Evolutionary conservation across 2,113 vertebrate species (phyloP), one percentile per base, ranked within the genome.

Genomic region (Isichthys henryi): DNA sequence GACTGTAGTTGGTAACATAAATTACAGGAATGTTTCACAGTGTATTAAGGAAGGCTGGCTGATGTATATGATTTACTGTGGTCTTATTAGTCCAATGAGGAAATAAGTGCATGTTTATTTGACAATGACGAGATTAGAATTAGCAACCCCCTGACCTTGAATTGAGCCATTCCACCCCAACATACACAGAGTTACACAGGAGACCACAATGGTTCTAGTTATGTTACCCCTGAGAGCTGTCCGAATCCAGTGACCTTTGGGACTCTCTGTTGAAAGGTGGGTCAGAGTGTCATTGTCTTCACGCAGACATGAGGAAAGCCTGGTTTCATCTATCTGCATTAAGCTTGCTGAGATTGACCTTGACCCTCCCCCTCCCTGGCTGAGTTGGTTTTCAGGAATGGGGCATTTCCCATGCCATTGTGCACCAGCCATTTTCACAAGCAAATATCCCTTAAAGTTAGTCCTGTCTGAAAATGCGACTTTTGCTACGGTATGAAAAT

Each of bases 341-440:
- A 93, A 95, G 93, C 92, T 93, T 90, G 92, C 89, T 91, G 82
- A 88, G 93, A 91, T 93, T 93, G 95, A 94, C 95, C 94, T 94
- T 95, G 94, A 90, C 90, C 70, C 91, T 91, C 87, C 53, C 19
- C 92, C 93, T 90, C 82, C 92, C 89, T 93, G 93, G 93, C 92
- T 94, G 21, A 80, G 74, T 2, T 43, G 45, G 45, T 21, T 86
- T 50, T 50, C 49, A 17, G 23, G 50, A 48, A 17, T 43, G 31
- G 23, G 5, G 31, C n/a, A 45, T 11, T 49, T 52, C 21, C 49
- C n/a, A 31, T 48, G 8, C 50, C n/a, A 52, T 15, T 15, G 23
- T 52, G 84, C 35, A 35, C 15, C 27, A 21, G 85, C 49, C 85
- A 56, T 27, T 52, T 56, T 15, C 15, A 87, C n/a, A 17, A 53